Evolutionary conservation across 2,797 vertebrate species (phyloP), one percentile per base, ranked within the genome.

Genomic region (Corythornis leucogaster): DNA sequence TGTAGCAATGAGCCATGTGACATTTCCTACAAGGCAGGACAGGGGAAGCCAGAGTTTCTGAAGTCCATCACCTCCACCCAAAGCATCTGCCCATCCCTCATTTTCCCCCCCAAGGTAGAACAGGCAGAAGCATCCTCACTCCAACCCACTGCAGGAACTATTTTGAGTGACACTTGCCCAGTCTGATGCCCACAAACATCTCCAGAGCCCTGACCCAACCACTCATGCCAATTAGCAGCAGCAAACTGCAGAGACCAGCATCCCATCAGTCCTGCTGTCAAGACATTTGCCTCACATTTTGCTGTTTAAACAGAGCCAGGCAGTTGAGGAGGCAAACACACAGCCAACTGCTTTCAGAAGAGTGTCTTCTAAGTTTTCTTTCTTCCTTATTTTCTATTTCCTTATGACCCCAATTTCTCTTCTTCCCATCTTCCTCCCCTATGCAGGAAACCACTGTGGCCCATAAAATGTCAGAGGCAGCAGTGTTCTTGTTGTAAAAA

Each of bases 391-490:
- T 31, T 54, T 54, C 30, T 11, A 21, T 53, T 75, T 70, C 48
- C 24, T 69, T 33, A 13, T 8, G 25, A 28, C 22, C 19, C 55
- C 10, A 1, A 70, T 92, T 92, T 45, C 31, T 73, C 16, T 73
- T 33, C 48, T 38, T 38, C 9, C 80, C 42, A 15, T 42, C 57
- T 75, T 89, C 66, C 21, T 83, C 40, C 51, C 8, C 22, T 31
- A 22, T 5, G 51, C 22, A 79, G 55, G 83, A 90, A 85, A 42
- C 24, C 0, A 0, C 81, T 38, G 19, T 3, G 48, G 74, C 45
- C 45, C 50, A 21, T 76, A 78, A 91, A 94, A 79, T 26, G 80
- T 85, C 77, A 92, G 51, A 68, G 54, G 69, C 69, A 93, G 79
- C 79, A 71, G 3, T 24, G 68, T 43, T 90, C 48, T 48, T 42